Evolutionary conservation across 2,888 invertebrate genomes (phyloP).

Genomic region (Phorcus lineatus): DNA sequence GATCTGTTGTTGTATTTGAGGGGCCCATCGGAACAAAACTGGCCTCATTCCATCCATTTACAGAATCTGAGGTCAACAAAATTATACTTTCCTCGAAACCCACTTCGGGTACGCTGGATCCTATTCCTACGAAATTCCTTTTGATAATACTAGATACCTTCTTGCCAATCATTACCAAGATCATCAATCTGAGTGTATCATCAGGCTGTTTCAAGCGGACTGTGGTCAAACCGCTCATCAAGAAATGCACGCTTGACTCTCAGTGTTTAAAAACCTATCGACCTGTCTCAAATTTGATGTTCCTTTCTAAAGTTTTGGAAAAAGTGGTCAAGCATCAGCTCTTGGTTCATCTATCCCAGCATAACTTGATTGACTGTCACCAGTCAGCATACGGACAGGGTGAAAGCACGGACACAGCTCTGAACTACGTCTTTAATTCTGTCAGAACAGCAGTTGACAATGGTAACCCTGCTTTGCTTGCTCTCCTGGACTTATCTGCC

Average conservation of each 20-base stretch:
- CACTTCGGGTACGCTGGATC: too few relatives aligned
- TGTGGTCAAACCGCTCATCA: neutral
- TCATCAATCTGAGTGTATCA: neutral
- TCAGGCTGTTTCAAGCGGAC: neutral
- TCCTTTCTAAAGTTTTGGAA: neutral
- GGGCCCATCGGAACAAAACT: too few relatives aligned
- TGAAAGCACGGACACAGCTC: neutral
- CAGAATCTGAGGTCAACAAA: too few relatives aligned
- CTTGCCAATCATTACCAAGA: too few relatives aligned
- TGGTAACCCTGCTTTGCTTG: neutral
- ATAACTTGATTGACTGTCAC: neutral
- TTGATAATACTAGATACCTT: too few relatives aligned
- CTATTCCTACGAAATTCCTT: too few relatives aligned
- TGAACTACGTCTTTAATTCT: too few relatives aligned
- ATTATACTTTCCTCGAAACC: too few relatives aligned
- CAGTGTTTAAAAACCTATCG: neutral
- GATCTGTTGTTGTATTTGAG: too few relatives aligned
- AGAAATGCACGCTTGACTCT: neutral
- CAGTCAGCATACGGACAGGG: neutral
- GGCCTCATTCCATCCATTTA: too few relatives aligned
- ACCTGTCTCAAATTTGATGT: neutral
- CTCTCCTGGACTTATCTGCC: neutral
- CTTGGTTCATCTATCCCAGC: neutral
- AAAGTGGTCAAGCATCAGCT: neutral
- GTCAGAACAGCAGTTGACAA: too few relatives aligned